Evolutionary conservation across 1,140 invertebrate genomes (phyloP), one percentile per base, ranked within the genome.

Genomic region (Proales similis): DNA sequence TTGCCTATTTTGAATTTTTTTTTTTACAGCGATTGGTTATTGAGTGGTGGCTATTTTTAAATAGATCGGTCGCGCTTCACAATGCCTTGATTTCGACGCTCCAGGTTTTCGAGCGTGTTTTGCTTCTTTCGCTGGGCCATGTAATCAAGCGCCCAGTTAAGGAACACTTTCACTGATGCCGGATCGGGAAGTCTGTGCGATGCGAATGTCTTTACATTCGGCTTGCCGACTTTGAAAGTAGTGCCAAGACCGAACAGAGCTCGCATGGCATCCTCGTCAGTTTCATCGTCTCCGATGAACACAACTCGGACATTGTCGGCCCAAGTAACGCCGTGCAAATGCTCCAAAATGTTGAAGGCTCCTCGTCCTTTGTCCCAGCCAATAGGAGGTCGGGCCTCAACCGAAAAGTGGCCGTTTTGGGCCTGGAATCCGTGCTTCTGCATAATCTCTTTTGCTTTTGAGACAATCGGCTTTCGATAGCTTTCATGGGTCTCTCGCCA

Each of bases 341-440:
- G 90, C 53, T 88, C 81, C 30, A 90, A 70, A 66, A 90, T 90
- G 70, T 90, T 89, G 67, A 90, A 87, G 0, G 86, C 87, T 42
- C 87, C 88, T 36, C 86, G 82, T n/a, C 66, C 88, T 74, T 91
- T 90, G 70, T 90, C 86, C 88, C 88, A 90, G 68, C 86, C 81
- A 0, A 90, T 87, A 0, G 87, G 87, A 30, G 87, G 87, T 66
- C 86, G 85, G 0, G 87, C 87, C 73, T 91, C 88, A 11, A 90
- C 79, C 0, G 87, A 87, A 69, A 85, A 87, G 70, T 88, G 86
- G 7, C 86, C 86, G 24, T 38, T 46, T 3, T 22, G 19, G 4
- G 43, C 39, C 36, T 62, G 57, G 36, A 46, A 62, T 12, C 57
- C 39, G n/a, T 46, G 30, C 24, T 62, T 45, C 48, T 62, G 39